A percentile compares a stretch with the other conserved stretches of the same genome.
Evolutionary conservation across 2,888 invertebrate genomes (phyloP).

Genomic region (Diaprepes abbreviatus): DNA sequence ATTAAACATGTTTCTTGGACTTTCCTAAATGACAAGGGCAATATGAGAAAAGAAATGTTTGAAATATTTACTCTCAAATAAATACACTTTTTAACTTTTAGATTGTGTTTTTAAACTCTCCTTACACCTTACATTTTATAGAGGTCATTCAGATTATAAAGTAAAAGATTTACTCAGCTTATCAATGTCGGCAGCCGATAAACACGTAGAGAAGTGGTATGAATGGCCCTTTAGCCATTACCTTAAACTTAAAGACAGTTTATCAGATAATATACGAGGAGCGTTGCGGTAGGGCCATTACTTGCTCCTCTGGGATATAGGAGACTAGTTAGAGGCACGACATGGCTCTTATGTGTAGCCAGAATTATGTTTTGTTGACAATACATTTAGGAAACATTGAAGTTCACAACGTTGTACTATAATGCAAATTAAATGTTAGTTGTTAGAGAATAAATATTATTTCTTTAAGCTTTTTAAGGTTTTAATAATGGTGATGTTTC

Average conservation of each 20-base stretch:
- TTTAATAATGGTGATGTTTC: no score
- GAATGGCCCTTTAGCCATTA: slow-evolving; percentile 36
- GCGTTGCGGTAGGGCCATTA: slow-evolving; percentile 8
- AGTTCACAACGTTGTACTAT: no score
- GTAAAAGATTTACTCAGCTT: slow-evolving; percentile 35
- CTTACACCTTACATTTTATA: not conserved
- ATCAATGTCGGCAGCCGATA: slow-evolving; percentile 33
- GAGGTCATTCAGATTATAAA: slow-evolving; percentile 22
- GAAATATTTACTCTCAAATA: no score
- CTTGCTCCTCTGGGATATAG: slow-evolving; percentile 8
- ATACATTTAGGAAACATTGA: not conserved
- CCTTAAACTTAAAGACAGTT: slow-evolving; percentile 38
- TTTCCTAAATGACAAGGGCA: no score
- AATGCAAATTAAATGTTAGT: no score
- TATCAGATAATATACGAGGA: slow-evolving; percentile 20
- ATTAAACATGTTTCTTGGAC: no score
- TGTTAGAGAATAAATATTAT: no score
- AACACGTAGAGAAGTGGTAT: slow-evolving; percentile 23
- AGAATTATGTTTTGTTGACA: slow-evolving; percentile 6
- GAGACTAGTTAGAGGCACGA: slow-evolving; percentile 10
- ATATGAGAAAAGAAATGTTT: no score
- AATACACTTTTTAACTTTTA: no score
- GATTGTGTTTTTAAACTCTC: not conserved
- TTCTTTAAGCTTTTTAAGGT: no score
- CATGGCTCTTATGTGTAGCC: slow-evolving; percentile 5